Evolutionary conservation across 2,888 invertebrate species (phyloP).

Genomic region (Liopterus haemorrhoidalis): DNA sequence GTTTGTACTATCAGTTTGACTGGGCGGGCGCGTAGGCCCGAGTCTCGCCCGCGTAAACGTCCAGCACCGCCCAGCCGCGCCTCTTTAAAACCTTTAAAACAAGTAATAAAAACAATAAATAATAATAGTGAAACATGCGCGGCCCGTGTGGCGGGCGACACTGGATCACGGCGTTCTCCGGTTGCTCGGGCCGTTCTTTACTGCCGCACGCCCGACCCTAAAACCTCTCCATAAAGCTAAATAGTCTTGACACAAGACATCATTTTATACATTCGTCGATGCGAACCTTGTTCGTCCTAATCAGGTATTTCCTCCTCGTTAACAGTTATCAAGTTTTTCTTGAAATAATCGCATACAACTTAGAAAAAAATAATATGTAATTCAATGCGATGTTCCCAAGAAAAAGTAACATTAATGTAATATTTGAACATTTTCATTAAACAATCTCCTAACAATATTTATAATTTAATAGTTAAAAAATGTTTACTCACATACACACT

Average conservation of each 20-base stretch:
- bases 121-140: not conserved
- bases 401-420: slow-evolving; percentile 23
- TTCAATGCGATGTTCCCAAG: slow-evolving; percentile 23
- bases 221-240: slow-evolving; percentile 24
- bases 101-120: no score
- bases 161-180: not conserved
- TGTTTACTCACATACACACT: slow-evolving; percentile 34
- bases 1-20: slow-evolving; percentile 47
- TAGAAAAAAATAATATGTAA: slow-evolving; percentile 21
- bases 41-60: not conserved
- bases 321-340: slow-evolving; percentile 23
- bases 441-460: slow-evolving; percentile 48
- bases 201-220: slow-evolving; percentile 17
- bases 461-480: slow-evolving; percentile 43
- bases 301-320: slow-evolving; percentile 17
- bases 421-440: slow-evolving; percentile 41
- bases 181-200: no score
- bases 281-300: slow-evolving; percentile 23
- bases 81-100: no score
- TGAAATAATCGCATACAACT: slow-evolving; percentile 23
- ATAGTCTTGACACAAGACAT: slow-evolving; percentile 25
- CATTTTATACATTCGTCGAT: slow-evolving; percentile 24
- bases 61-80: no score
- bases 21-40: slow-evolving; percentile 27
- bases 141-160: not conserved